Base-by-base conservation (phyloP, 2,113 vertebrate species). In the Garra rufa region DNA sequence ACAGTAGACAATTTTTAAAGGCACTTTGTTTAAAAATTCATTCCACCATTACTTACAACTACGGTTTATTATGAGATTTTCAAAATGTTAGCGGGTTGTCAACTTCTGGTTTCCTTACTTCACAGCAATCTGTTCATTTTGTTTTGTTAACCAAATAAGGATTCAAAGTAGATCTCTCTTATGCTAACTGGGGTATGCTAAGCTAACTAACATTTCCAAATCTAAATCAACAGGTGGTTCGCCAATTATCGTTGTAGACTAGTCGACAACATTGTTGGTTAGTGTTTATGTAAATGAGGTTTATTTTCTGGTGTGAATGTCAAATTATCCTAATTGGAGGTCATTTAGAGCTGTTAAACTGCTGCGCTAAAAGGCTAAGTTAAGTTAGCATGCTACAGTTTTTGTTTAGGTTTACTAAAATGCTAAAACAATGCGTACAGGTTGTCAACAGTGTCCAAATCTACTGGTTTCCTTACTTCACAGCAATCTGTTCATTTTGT, bases 321-420 rank as follows among this genome's bases (percentile, higher is more conserved):
- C 34, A 43, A 59, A 59, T 52, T 0, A 19, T 6, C 17, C 48
- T 11, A 77, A 43, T 11, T 76, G 28, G 26, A 21, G 28, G 17
- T 76, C 30, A 46, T 76, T 76, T 48, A 74, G 43, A 75, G 44
- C 24, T 75, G 28, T 77, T 70, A 41, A 57, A 59, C 57, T 26
- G 7, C 55, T 77, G 7, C n/a, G n/a, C n/a, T n/a, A n/a, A n/a
- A n/a, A n/a, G n/a, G n/a, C n/a, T n/a, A n/a, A n/a, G n/a, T n/a
- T n/a, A n/a, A n/a, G n/a, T n/a, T n/a, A n/a, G n/a, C n/a, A n/a
- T n/a, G n/a, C n/a, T n/a, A n/a, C 14, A 63, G 6, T 24, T 63
- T 63, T 63, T 65, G 61, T 65, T 30, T 65, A 63, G 26, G 6
- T 65, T 14, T 17, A 30, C 61, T 65, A 17, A 65, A 65, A 14